phyloP scores from a whole-genome alignment of 2,113 vertebrate species.

The Protomyctophum bolini region DNA sequence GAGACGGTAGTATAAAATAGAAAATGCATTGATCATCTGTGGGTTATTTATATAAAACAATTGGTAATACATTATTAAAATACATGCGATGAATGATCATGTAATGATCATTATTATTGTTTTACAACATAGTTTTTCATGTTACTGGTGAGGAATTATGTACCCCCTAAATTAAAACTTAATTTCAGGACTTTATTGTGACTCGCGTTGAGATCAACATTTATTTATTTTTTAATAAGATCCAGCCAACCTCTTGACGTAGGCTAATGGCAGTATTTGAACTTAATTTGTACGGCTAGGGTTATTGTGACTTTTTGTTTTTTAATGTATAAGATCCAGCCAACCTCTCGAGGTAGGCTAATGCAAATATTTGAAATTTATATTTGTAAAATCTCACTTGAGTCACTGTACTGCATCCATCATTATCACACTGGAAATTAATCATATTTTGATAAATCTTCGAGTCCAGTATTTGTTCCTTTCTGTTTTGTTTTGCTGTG shows the following conservation, averaged over 20 bases:
- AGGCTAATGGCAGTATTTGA: no score
- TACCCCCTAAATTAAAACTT: not conserved
- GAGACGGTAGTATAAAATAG: not conserved
- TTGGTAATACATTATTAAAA: no score
- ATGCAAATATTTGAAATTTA: not conserved
- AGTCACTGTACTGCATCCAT: slow-evolving; percentile 11
- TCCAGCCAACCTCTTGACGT: no score
- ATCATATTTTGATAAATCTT: not conserved
- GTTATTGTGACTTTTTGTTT: slow-evolving; percentile 8
- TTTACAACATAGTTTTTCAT: slow-evolving; percentile 7
- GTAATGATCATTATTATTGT: not conserved
- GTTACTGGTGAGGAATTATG: not conserved
- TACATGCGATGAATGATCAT: no score
- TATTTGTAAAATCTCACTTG: not conserved
- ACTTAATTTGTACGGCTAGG: no score
- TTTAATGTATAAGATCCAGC: not conserved
- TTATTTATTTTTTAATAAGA: not conserved
- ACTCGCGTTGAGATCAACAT: not conserved
- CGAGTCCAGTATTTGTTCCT: slow-evolving; percentile 1
- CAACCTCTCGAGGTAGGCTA: no score
- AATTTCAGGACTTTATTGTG: slow-evolving; percentile 19
- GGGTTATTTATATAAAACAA: no score
- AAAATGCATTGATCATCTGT: no score
- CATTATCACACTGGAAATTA: not conserved
- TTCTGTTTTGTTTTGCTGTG: not conserved